Conservation (phyloP, 2,888 invertebrate genomes). For the Bimastos eiseni region DNA sequence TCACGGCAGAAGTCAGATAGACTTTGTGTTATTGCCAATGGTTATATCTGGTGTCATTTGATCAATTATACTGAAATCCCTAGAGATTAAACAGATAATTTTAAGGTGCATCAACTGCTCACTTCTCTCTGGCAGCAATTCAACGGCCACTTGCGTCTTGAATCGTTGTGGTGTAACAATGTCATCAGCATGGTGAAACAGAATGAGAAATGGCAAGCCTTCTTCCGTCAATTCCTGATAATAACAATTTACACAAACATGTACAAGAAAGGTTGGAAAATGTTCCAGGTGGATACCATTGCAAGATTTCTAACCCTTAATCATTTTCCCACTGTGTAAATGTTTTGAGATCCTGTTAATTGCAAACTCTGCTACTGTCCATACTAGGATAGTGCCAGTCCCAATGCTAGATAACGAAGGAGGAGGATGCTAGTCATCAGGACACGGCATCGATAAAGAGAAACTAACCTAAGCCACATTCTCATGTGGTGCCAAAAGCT, state of each 20-base stretch:
- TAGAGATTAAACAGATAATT: background rate
- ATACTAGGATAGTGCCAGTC: too few species aligned
- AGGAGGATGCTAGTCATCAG: too few species aligned
- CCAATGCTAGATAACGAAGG: too few species aligned
- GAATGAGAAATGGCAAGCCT: conserved; percentile 93
- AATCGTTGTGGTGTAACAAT: conserved; percentile 83
- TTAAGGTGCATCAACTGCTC: conserved; percentile 62
- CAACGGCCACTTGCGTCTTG: conserved; percentile 75
- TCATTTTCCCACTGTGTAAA: background rate
- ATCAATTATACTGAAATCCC: too few species aligned
- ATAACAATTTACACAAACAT: background rate
- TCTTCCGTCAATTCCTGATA: conserved; percentile 87
- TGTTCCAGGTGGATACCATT: too few species aligned
- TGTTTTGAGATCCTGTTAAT: background rate
- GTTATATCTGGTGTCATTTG: too few species aligned
- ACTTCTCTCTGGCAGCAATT: conserved; percentile 88
- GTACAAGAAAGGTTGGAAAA: background rate
- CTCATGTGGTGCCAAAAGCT: background rate
- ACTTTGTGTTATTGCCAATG: too few species aligned
- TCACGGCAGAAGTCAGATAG: too few species aligned
- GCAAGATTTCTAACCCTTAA: background rate
- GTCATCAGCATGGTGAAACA: conserved; percentile 85
- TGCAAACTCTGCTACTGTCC: too few species aligned
- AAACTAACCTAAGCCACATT: background rate
- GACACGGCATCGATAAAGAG: too few species aligned